A percentile compares a stretch with the other conserved stretches of the same genome.
These are phyloP conservation scores for Aphidius gifuensis DNA, from an alignment of 1,140 invertebrate species.

Conservation along the genomic window DNA sequence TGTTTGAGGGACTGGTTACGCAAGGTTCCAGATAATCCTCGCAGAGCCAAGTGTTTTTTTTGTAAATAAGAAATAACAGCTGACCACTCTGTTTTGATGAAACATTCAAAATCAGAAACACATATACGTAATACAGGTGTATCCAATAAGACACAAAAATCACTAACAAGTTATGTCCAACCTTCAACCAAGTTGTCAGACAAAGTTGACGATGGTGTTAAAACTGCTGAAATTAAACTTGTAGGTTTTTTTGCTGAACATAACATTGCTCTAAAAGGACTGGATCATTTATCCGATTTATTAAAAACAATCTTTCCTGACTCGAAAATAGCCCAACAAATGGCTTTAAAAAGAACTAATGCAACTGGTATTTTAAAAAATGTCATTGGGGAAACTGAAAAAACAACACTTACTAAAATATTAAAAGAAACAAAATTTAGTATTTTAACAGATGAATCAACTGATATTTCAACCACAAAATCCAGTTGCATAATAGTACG, in stretches of 20 bases:
- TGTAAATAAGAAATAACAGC: background rate
- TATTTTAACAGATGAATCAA: slow-evolving; percentile 33
- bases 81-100: background rate
- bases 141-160: background rate
- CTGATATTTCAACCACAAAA: slow-evolving; percentile 21
- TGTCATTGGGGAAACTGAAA: slow-evolving; percentile 26
- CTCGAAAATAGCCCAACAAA: slow-evolving; percentile 11
- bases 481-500: background rate
- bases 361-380: slow-evolving; percentile 22
- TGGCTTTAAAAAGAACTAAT: slow-evolving; percentile 8
- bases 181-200: background rate
- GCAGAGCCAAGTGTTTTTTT: background rate
- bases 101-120: background rate
- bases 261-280: background rate
- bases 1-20: background rate
- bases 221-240: background rate
- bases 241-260: background rate
- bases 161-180: background rate
- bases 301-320: background rate
- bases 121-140: background rate
- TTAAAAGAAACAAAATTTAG: slow-evolving; percentile 29
- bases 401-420: slow-evolving; percentile 13
- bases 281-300: background rate
- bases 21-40: background rate
- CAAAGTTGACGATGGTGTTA: background rate